Evolutionary conservation across 2,888 invertebrate genomes (phyloP), one percentile per base, ranked within the genome.

Genomic region (Hololepta plana): DNA sequence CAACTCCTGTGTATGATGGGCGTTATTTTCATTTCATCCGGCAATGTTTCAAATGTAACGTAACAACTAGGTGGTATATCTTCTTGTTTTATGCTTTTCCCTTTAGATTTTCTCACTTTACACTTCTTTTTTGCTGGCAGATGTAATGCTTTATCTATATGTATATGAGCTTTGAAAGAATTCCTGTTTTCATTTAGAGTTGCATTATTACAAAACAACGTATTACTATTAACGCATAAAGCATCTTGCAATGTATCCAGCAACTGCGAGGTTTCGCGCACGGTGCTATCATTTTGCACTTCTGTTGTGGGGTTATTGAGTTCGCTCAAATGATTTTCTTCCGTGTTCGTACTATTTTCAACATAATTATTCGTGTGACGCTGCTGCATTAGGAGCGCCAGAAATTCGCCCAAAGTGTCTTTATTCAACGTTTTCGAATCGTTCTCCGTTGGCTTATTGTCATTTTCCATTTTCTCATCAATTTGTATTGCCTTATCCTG

Each of bases 41-140:
- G 46, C 15, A 42, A 33, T 3, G 59, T 57, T 41, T 67, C 66
- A 43, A 70, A 70, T 24, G 64, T 65, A 6, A 69, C 69, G 40
- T 69, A 71, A 20, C 64, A 61, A 39, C 60, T 63, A 6, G 68
- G 68, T 24, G 62, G 55, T 8, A 61, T 49, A 26, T 59, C 58
- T 15, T 55, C 49, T 19, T 34, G 29, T 28, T 43, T 43, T 1
- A 36, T 27, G 15, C 35, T 37, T 41, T 41, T 49, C 40, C 32
- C 39, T 38, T 47, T 43, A 22, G 42, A 40, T 26, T 46, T 46
- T 35, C 46, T 49, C 19, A 46, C 42, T 36, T 49, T 46, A 30
- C 45, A 42, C 32, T 46, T 51, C 35, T 46, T 43, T 37, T 49
- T 32, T 41, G 50, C 49, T 1, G 64, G 66, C 32, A 71, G 47